Base-by-base conservation (phyloP, 2,888 invertebrate genomes). In the Chydorus sphaericus region DNA sequence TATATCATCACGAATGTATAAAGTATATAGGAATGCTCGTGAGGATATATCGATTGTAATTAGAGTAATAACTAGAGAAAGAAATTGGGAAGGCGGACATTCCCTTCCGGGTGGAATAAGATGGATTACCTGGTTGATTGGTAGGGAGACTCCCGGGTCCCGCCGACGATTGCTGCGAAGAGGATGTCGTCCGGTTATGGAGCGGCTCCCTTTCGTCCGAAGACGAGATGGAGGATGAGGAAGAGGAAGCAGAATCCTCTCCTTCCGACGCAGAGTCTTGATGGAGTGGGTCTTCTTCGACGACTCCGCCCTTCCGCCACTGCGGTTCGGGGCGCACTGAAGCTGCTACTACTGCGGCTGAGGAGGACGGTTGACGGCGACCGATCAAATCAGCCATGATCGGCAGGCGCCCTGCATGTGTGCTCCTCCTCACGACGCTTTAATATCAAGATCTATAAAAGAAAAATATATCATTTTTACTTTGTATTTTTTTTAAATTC, bases 61-160 rank as follows among this genome's bases (percentile, higher is more conserved):
- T n/a, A n/a, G n/a, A n/a, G n/a, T n/a, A n/a, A n/a, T n/a, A n/a
- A n/a, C n/a, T n/a, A n/a, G n/a, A n/a, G n/a, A n/a, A n/a, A n/a
- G n/a, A n/a, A n/a, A n/a, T n/a, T n/a, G n/a, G n/a, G n/a, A n/a
- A n/a, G n/a, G n/a, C n/a, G n/a, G n/a, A n/a, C n/a, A n/a, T n/a
- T n/a, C n/a, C n/a, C n/a, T n/a, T n/a, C n/a, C n/a, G n/a, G n/a
- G n/a, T n/a, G n/a, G n/a, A n/a, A n/a, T n/a, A n/a, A n/a, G 44
- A 44, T 44, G 44, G 44, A 44, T 44, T 44, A 44, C 44, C 44
- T 44, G 44, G 44, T 11, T 44, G 44, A 44, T 44, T 44, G 44
- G 44, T 23, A 11, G 44, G 11, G 44, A 44, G 26, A 14, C 44
- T 28, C 10, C 23, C 23, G 44, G 26, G 33, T 33, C 8, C 8